Conservation (phyloP, 2,113 vertebrate genomes). For the Bujurquina vittata region DNA sequence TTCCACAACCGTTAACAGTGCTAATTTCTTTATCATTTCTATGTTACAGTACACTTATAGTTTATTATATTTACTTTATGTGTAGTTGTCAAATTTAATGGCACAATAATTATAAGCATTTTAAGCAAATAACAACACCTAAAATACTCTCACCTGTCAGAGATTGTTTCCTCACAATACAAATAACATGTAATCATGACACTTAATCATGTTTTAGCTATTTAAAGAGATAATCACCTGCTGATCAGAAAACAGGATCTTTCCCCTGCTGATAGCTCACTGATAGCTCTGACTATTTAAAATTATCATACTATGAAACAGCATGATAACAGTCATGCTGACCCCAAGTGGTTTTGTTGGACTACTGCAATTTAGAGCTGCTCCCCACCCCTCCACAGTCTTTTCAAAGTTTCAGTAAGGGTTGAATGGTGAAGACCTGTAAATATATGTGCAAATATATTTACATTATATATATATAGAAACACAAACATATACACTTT, state of each 20-base stretch:
- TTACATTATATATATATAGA: neutral
- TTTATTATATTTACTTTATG: neutral
- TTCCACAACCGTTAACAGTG: neutral
- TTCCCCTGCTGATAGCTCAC: neutral
- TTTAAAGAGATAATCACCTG: neutral
- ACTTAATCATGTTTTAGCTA: neutral
- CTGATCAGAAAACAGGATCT: neutral
- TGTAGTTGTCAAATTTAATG: neutral
- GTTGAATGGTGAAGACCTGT: neutral
- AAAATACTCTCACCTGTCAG: neutral
- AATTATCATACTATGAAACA: neutral
- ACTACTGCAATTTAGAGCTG: slow-evolving; percentile 7
- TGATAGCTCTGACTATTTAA: neutral
- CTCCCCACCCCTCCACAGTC: neutral
- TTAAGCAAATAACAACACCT: neutral
- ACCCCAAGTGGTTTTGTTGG: slow-evolving; percentile 44
- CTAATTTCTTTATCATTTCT: neutral
- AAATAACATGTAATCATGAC: neutral
- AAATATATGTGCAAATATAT: neutral
- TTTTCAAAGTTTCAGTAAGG: neutral
- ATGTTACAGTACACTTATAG: neutral
- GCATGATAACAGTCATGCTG: slow-evolving; percentile 20
- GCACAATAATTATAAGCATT: neutral
- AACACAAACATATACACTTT: neutral
- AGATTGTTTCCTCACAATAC: neutral